Evolutionary conservation across 2,888 invertebrate species (phyloP).

Genomic region (Temnothorax unifasciatus): DNA sequence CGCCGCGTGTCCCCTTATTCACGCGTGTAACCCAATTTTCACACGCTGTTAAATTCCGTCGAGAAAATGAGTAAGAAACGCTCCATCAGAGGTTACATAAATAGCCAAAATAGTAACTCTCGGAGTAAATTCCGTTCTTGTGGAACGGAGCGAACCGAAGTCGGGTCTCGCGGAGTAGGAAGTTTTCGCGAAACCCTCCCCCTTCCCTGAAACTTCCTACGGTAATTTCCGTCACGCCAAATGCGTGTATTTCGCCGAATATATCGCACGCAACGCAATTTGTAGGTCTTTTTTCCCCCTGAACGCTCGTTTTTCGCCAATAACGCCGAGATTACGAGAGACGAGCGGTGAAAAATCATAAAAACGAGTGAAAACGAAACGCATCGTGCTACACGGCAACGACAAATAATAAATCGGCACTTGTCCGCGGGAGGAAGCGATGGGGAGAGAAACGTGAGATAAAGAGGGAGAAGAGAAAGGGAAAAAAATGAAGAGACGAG

Average conservation of each 20-base stretch:
- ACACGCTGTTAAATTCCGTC: conserved; percentile 44
- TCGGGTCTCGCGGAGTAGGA: not conserved
- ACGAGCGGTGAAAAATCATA: conserved; percentile 33
- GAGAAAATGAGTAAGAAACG: conserved; percentile 34
- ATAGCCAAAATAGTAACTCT: conserved; percentile 11
- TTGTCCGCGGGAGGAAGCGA: conserved; percentile 38
- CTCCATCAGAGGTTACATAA: conserved; percentile 11
- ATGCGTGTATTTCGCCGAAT: conserved; percentile 9
- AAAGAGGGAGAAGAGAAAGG: conserved; percentile 14
- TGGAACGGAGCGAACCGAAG: not conserved
- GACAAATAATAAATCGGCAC: conserved; percentile 56
- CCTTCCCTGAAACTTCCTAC: not conserved
- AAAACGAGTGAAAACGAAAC: conserved; percentile 63
- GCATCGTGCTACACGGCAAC: conserved; percentile 47
- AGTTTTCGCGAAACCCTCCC: not conserved
- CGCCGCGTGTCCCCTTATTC: conserved; percentile 22
- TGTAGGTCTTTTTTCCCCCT: not conserved
- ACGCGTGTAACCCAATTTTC: conserved; percentile 52
- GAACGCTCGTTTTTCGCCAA: conserved; percentile 12
- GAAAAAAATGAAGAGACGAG: not conserved
- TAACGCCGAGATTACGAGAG: not conserved
- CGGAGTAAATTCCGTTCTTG: not conserved
- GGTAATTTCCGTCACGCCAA: conserved; percentile 34
- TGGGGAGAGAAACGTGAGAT: conserved; percentile 23
- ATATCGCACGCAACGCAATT: conserved; percentile 16